Evolutionary conservation across 2,888 invertebrate genomes (phyloP).

Genomic region (Lithophane semibrunnea): DNA sequence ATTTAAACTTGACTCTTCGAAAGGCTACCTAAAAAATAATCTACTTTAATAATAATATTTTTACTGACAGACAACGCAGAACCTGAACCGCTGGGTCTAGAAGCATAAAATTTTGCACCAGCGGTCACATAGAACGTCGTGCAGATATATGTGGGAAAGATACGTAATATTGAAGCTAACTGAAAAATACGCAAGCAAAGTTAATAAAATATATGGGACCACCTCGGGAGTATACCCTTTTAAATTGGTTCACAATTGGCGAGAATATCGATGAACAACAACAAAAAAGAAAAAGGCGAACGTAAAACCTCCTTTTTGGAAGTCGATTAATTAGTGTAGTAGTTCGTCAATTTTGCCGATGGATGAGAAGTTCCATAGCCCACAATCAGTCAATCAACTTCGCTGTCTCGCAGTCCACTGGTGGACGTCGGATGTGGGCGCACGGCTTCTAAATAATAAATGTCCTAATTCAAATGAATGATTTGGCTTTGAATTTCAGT

Average conservation of each 20-base stretch:
- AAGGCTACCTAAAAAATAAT: neutral
- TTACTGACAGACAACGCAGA: neutral
- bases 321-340: neutral
- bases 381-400: neutral
- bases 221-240: too few relatives aligned
- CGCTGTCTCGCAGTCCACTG: neutral
- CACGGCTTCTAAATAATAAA: neutral
- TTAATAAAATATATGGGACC: too few relatives aligned
- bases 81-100: neutral
- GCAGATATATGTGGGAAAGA: too few relatives aligned
- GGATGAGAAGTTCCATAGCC: neutral
- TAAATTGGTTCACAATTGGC: too few relatives aligned
- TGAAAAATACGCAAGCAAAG: too few relatives aligned
- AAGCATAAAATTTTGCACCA: neutral
- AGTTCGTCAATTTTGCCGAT: neutral
- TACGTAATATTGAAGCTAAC: too few relatives aligned
- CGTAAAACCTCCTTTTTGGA: too few relatives aligned
- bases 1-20: neutral
- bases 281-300: too few relatives aligned
- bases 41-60: neutral
- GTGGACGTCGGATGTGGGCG: neutral
- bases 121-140: too few relatives aligned
- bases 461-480: neutral
- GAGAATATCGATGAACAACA: too few relatives aligned
- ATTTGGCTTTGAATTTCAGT: neutral